Percentiles rank a stretch among this genome's conserved stretches.
phyloP scores from a whole-genome alignment of 2,888 invertebrate genomes.

The Pterostichus niger region DNA sequence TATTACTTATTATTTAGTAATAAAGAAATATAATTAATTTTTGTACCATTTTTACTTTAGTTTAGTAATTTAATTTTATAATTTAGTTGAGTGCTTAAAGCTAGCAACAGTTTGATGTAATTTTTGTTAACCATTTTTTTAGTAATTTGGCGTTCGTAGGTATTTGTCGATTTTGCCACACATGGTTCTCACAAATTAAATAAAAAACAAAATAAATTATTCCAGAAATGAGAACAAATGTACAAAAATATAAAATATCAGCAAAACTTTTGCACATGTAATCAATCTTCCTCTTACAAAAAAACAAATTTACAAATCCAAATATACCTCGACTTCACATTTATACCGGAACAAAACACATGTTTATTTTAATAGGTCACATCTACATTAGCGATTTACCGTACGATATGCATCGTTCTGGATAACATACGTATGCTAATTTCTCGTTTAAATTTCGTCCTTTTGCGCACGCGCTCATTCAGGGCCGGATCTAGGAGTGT shows the following conservation, averaged over 20 bases:
- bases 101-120: too few species aligned
- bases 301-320: constrained; percentile 41
- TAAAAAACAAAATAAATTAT: constrained; percentile 9
- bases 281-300: constrained; percentile 41
- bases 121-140: too few species aligned
- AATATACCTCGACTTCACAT: constrained; percentile 8
- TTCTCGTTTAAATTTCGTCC: constrained; percentile 53
- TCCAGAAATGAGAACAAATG: neutral
- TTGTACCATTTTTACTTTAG: too few species aligned
- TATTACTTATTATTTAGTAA: neutral
- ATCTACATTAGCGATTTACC: constrained; percentile 43
- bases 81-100: too few species aligned
- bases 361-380: constrained; percentile 57
- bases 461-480: constrained; percentile 13
- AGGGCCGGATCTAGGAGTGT: too few species aligned
- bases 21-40: too few species aligned
- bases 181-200: neutral
- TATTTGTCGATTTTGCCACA: too few species aligned
- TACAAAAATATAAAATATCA: neutral
- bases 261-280: constrained; percentile 32
- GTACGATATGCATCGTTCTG: constrained; percentile 23
- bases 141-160: too few species aligned
- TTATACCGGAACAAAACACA: constrained; percentile 31
- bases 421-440: constrained; percentile 52
- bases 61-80: too few species aligned